Base-by-base conservation (phyloP, 2,113 vertebrate species). In the Scytalopus superciliaris region DNA sequence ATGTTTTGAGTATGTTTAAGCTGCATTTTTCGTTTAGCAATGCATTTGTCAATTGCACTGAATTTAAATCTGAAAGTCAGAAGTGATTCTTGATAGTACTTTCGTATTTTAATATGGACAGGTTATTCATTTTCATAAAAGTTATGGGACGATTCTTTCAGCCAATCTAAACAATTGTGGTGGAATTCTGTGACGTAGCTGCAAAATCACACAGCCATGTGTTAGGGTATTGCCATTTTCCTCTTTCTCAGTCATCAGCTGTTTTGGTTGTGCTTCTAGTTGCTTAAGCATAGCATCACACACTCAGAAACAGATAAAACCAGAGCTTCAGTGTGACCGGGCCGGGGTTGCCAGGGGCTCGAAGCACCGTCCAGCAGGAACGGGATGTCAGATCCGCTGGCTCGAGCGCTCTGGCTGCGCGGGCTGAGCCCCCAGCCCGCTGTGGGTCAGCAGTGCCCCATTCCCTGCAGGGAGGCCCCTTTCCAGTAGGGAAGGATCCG, bases 21-120 rank as follows among this genome's bases (percentile, higher is more conserved):
- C 98, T 97, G 97, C 97, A 97, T 97, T 98, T 97, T 97, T 98
- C 84, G 68, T 98, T 98, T 97, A 97, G 98, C 75, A 96, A 98
- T 97, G 97, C 98, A 96, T 98, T 97, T 98, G 98, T 98, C 97
- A 97, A 94, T 98, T 98, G 98, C 98, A 98, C 98, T 98, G 98
- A 98, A 97, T 97, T 98, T 97, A 98, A 98, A 97, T 91, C 97
- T 98, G 96, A 97, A 98, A 98, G 97, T 98, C 97, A 97, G 98
- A 98, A 97, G 97, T 98, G 97, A 98, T 98, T 98, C 97, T 97
- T 97, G 97, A 98, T 97, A 98, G 97, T 98, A 98, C 97, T 98
- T 98, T 98, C 98, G 98, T 98, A 98, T 98, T 98, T 98, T 98
- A 98, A 98, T 98, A 98, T 93, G 97, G 97, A 97, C 97, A 97